Evolutionary conservation across 2,797 vertebrate genomes (phyloP), one percentile per base, ranked within the genome.

Genomic region (Apodemus agrarius): DNA sequence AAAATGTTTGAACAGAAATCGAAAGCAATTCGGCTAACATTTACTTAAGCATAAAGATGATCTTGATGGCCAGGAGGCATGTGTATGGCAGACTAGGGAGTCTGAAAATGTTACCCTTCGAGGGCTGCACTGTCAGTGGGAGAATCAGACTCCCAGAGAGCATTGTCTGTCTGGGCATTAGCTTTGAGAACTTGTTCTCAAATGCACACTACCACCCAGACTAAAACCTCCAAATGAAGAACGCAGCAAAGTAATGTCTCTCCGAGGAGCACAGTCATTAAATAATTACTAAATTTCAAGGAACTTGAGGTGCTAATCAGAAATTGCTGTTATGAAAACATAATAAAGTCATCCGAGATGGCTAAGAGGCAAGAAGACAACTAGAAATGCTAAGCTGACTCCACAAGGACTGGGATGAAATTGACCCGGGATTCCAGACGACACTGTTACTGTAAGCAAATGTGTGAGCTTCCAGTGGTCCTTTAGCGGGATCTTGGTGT

Each of bases 201-300:
- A 40, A 81, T 75, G 80, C 84, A 80, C 29, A 29, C 21, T 52
- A 13, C 79, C n/a, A 54, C 31, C 49, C 2, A 12, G 65, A 13
- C 37, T 84, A 72, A 82, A 90, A 69, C 21, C 19, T 16, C 49
- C 49, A 88, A 80, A 59, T 52, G 17, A 90, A 76, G 69, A 85
- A 21, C 75, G 22, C 10, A 21, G 43, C 75, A 40, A 90, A 75
- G 13, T n/a, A 94, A 81, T 34, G 13, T 37, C 69, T 82, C 37
- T 79, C 37, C 46, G 13, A 96, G 90, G 34, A 95, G 40, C 0
- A 14, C 3, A 37, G 37, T 17, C 31, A 34, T 91, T 57, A 93
- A 78, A 76, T 86, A 72, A 86, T 78, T 78, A 69, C 54, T 69
- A 69, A 19, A 49, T 96, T 91, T 92, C 75, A 76, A 78, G n/a